phyloP scores from a whole-genome alignment of 2,113 vertebrate genomes.

The Nesogale talazaci region DNA sequence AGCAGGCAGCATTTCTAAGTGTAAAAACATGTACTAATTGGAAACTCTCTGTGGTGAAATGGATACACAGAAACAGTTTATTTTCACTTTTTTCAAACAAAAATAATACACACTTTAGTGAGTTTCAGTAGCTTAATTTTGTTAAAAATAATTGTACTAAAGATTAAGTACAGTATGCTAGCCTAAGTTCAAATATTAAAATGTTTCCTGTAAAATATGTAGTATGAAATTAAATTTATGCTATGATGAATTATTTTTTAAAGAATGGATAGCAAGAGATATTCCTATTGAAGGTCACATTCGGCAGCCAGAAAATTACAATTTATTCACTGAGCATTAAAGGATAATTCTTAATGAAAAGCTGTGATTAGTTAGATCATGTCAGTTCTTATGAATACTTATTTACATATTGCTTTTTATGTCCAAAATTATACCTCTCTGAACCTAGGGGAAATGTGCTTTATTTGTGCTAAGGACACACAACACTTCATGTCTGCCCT shows the following conservation, averaged over 20 bases:
- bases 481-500: background rate
- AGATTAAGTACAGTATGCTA: background rate
- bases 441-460: background rate
- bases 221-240: slow-evolving; percentile 28
- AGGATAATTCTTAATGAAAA: slow-evolving; percentile 35
- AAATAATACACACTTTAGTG: background rate
- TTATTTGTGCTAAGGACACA: background rate
- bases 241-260: slow-evolving; percentile 16
- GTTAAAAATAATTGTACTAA: background rate
- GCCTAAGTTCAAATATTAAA: background rate
- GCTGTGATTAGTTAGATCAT: background rate
- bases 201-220: background rate
- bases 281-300: background rate
- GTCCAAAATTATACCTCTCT: background rate
- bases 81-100: background rate
- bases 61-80: background rate
- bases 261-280: background rate
- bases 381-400: background rate
- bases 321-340: slow-evolving; percentile 13
- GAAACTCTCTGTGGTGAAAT: background rate
- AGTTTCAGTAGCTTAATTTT: background rate
- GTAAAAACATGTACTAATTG: background rate
- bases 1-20: background rate
- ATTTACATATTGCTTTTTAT: background rate
- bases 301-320: background rate